phyloP scores from a whole-genome alignment of 2,113 vertebrate genomes.

The Nycticorax nycticorax region DNA sequence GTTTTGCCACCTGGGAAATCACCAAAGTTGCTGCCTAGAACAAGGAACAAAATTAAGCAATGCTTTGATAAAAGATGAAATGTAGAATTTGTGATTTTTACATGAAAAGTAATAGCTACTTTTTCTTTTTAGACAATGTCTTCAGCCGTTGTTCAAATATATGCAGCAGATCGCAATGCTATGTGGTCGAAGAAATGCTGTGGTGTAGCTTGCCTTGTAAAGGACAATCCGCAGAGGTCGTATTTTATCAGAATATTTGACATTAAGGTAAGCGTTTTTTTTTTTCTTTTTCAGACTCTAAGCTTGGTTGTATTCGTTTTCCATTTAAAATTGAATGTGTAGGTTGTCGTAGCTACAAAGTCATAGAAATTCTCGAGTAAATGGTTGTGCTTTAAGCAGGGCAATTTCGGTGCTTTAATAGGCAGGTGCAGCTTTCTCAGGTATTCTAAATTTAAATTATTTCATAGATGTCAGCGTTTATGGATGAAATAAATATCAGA shows the following conservation, averaged over 20 bases:
- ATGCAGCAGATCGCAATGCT: slow-evolving; percentile 85
- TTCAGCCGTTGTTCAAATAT: slow-evolving; percentile 95
- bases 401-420: not conserved
- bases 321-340: not conserved
- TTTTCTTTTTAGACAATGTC: slow-evolving; percentile 83
- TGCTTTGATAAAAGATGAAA: not conserved
- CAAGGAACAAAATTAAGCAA: not conserved
- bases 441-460: not conserved
- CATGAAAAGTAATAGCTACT: not conserved
- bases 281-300: not conserved
- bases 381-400: not conserved
- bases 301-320: not conserved
- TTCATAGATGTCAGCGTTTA: not conserved
- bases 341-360: not conserved
- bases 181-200: slow-evolving; percentile 95
- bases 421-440: not conserved
- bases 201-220: slow-evolving; percentile 94
- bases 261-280: slow-evolving; percentile 85
- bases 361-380: not conserved
- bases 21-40: not conserved
- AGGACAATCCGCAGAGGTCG: slow-evolving; percentile 98
- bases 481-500: not conserved
- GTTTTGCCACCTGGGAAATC: not conserved
- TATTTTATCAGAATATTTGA: slow-evolving; percentile 98
- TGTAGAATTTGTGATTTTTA: not conserved